phyloP scores from a whole-genome alignment of 2,113 vertebrate genomes.

The Propithecus coquereli region DNA sequence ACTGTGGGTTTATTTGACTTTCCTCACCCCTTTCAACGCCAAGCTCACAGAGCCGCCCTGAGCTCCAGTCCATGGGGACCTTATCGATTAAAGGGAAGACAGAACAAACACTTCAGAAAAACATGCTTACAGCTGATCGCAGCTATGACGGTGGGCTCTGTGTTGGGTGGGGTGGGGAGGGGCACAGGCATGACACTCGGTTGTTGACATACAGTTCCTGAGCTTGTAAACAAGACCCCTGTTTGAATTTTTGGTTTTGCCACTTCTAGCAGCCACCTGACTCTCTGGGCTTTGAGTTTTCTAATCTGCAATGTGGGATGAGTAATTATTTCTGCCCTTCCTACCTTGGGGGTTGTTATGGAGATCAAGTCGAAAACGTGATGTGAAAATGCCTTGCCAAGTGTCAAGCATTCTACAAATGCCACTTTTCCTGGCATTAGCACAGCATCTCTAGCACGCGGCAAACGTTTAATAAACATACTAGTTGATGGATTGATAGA shows the following conservation, averaged over 20 bases:
- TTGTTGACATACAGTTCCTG: neutral
- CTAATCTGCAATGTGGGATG: neutral
- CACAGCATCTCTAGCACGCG: neutral
- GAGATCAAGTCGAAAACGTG: neutral
- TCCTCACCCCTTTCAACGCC: neutral
- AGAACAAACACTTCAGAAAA: slow-evolving; percentile 60
- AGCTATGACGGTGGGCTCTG: neutral
- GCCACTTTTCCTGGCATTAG: neutral
- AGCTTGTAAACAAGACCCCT: neutral
- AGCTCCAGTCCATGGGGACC: neutral
- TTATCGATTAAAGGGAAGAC: slow-evolving; percentile 25
- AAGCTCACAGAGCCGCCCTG: neutral
- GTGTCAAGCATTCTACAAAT: neutral
- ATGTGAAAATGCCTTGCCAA: neutral
- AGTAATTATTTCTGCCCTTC: neutral
- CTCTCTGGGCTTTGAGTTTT: slow-evolving; percentile 11
- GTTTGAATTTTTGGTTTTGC: neutral
- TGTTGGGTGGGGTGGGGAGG: accelerated
- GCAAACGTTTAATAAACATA: neutral
- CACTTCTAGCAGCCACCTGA: neutral
- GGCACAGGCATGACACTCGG: accelerated
- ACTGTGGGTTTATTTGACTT: neutral
- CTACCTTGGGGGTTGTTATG: neutral
- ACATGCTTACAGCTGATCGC: neutral
- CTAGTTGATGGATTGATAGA: neutral